Base-by-base conservation (phyloP, 2,113 vertebrate species). In the Leptodactylus fuscus region DNA sequence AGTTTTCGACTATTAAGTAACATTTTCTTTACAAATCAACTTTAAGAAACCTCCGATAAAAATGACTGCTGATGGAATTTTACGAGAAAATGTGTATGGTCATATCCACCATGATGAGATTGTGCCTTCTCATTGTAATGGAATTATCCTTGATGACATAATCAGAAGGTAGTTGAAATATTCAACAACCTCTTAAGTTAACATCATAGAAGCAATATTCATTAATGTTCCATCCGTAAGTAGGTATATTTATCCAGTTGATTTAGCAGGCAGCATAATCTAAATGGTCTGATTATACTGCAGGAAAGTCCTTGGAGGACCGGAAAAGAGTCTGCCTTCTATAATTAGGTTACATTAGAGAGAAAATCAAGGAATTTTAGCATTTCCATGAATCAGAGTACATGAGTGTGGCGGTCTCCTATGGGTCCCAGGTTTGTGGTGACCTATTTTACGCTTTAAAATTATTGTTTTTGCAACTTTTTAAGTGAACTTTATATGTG, bases 221-320 rank as follows among this genome's bases (percentile, higher is more conserved):
- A 81, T 81, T 65, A 69, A 49, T 49, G 46, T 29, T 81, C 41
- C 29, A 27, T 32, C 16, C 60, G 46, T 49, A 69, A 81, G 41
- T 69, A 34, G 24, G 0, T n/a, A 48, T 46, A 81, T 69, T 81
- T 49, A 67, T 49, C 60, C 53, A 22, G 44, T 8, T 81, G 27
- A 48, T 81, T 67, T 69, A 81, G 67, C 60, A 79, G 20, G 36
- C 78, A 65, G 27, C 13, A 5, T 16, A 79, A 38, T 58, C 18
- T 79, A n/a, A 79, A n/a, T 36, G 76, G 32, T 46, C 78, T 81
- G 36, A 81, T 81, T 81, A 81, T 62, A 65, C 78, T 24, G 55
- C 22, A 1, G 53, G 36, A 79, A 34, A 34, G 15, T 80, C 77
- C 77, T 41, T 24, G 3, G 53, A 60, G 78, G 55, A 60, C 12